These are phyloP conservation scores for Dyspetes luteomarginatus DNA, from an alignment of 2,888 invertebrate genomes.

Conservation along the genomic window DNA sequence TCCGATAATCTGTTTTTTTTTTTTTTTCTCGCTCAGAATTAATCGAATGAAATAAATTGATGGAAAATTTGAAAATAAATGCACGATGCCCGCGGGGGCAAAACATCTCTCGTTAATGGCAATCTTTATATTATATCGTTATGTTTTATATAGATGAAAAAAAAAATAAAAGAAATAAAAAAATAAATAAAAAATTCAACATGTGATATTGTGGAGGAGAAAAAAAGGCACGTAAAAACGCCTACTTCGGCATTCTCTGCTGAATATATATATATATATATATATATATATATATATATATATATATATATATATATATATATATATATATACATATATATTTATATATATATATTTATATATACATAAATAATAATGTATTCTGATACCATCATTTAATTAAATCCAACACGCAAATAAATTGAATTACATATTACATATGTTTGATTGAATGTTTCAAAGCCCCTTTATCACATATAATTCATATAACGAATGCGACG, in stretches of 20 bases:
- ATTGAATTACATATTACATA: constrained; percentile 14
- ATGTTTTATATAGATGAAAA: constrained; percentile 66
- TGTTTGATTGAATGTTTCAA: neutral
- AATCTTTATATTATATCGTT: constrained; percentile 57
- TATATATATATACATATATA: too few species aligned
- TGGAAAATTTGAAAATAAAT: neutral
- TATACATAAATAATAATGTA: too few species aligned
- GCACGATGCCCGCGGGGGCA: too few species aligned
- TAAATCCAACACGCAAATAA: constrained; percentile 70
- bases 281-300: too few species aligned
- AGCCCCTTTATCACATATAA: too few species aligned
- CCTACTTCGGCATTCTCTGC: constrained; percentile 60
- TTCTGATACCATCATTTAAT: constrained; percentile 78
- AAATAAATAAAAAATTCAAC: constrained; percentile 73
- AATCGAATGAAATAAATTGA: constrained; percentile 43
- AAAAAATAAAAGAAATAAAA: constrained; percentile 45
- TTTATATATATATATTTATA: too few species aligned
- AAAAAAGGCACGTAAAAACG: constrained; percentile 76
- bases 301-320: too few species aligned
- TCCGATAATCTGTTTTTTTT: neutral
- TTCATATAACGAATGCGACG: too few species aligned
- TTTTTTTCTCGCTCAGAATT: constrained; percentile 65
- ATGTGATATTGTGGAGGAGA: constrained; percentile 75
- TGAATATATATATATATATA: constrained; percentile 41
- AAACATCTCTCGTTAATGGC: constrained; percentile 62